Evolutionary conservation across 2,113 vertebrate genomes (phyloP), one percentile per base, ranked within the genome.

Genomic region (Sinocyclocheilus maitianheensis): DNA sequence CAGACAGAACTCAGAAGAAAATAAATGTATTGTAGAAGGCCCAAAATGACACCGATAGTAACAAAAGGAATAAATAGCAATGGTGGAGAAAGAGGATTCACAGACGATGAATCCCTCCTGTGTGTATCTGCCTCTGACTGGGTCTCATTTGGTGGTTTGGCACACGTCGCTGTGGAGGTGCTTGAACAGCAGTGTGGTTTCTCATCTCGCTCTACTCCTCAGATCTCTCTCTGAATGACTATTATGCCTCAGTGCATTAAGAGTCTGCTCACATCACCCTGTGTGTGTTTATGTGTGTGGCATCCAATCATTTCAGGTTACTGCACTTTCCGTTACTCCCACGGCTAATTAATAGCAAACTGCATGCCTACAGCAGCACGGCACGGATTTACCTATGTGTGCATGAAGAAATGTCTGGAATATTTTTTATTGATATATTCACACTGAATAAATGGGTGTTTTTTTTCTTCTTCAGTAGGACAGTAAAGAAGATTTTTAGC

Each of bases 261-360:
- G 88, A 95, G 93, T 95, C 95, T 80, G 88, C 92, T 94, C 94
- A 94, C 94, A 93, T 63, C 75, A 65, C 58, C 60, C 20, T 77
- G 62, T 77, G 6, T 78, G 81, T 84, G 75, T 84, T n/a, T 80
- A 34, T 80, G 81, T 83, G 86, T 62, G 87, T 40, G 72, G 24
- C 67, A 18, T 75, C 79, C 74, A 88, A 81, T 88, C 83, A 77
- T 86, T 89, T 89, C 90, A 92, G 88, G 89, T 92, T 92, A 81
- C 89, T 85, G 92, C 89, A 88, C 90, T 89, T 89, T 74, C 58
- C 0, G 79, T 65, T 81, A 65, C 51, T 81, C 79, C 79, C 79
- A 81, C 58, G n/a, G 60, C 79, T 81, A 81, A 81, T 81, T 85
- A 84, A 88, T 79, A 87, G 76, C 71, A 69, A 30, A 81, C 46